Evolutionary conservation across 2,888 invertebrate species (phyloP), one percentile per base, ranked within the genome.

Genomic region (Acanthococcus lagerstroemiae): DNA sequence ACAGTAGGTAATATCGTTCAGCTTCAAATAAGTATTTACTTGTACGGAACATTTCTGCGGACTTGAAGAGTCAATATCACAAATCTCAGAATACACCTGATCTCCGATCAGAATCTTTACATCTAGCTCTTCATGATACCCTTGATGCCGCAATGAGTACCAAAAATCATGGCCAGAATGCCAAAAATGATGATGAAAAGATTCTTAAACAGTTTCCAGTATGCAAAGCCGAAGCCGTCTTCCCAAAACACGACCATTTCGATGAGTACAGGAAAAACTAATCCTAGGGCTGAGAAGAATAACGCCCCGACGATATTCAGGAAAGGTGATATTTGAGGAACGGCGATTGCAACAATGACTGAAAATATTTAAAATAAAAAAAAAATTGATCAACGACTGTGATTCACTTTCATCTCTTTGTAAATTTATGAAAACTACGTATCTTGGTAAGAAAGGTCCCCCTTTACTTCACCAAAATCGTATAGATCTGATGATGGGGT

Each of bases 271-370:
- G 95, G 95, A 58, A 90, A 84, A 65, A 95, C 84, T 30, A 95
- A 83, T 17, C 95, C 95, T 21, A 95, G 82, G 70, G 92, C 86
- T 7, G 94, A 92, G 75, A 93, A 92, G 74, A 92, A 93, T 74
- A 95, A 87, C 52, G 95, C 93, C 70, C 95, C 95, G 69, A 95
- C 92, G 55, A 95, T 81, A 7, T 89, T 87, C 77, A 95, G 91
- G 75, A 95, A 90, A 0, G 95, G 89, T 9, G 84, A 86, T 70
- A 95, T 89, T 56, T 86, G 85, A 0, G 95, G 95, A 22, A 95
- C 89, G 4, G 88, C 86, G 25, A 90, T 84, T 1, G 95, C 95
- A 61, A 94, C 77, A 15, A 83, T 75, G 56, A 90, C 89, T 73
- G 68, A 6, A 70, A 70, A 54, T 37, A 19, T 60, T 67, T 68